phyloP scores from a whole-genome alignment of 1,140 invertebrate species.

The Gerris buenoi region DNA sequence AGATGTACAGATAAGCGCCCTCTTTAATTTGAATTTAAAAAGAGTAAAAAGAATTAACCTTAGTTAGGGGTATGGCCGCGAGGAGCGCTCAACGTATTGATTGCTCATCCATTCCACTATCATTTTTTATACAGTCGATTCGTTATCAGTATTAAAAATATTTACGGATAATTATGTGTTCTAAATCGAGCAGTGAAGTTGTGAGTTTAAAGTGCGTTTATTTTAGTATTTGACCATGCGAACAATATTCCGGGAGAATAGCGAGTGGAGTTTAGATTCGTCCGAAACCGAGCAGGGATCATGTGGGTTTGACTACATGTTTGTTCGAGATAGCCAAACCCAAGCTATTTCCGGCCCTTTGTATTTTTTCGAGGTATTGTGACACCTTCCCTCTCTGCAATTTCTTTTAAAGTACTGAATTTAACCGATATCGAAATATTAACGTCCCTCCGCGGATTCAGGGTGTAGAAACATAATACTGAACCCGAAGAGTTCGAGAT shows the following conservation, averaged over 20 bases:
- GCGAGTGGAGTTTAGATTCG: background rate
- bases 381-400: background rate
- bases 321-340: background rate
- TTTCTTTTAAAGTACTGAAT: background rate
- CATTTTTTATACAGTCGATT: background rate
- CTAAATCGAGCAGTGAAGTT: background rate
- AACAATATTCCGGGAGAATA: background rate
- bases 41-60: too few species aligned
- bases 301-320: background rate
- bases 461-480: background rate
- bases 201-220: background rate
- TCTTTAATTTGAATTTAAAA: too few species aligned
- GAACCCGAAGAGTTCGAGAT: background rate
- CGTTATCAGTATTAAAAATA: background rate
- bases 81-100: background rate
- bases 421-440: background rate
- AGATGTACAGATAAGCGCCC: too few species aligned
- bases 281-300: background rate
- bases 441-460: background rate
- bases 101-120: background rate
- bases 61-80: background rate
- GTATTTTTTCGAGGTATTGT: background rate
- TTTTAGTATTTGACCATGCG: background rate
- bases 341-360: background rate
- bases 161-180: too few species aligned